Conservation (phyloP, 2,113 vertebrate genomes). For the Eurystomus gularis region DNA sequence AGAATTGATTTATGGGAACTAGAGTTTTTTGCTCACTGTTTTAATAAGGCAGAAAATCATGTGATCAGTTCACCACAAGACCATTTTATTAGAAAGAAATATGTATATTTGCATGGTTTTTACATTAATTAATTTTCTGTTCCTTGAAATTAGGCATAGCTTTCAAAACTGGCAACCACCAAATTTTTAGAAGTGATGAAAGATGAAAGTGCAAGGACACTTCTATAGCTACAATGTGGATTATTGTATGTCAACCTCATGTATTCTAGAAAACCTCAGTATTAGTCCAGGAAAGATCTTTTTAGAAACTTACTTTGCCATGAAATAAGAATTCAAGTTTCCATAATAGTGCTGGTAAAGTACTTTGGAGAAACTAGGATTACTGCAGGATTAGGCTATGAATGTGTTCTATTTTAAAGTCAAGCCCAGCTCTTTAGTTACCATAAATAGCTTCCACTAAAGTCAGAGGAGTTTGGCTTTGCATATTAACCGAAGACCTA, state of each 20-base stretch:
- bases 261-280: background rate
- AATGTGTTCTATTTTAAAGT: background rate
- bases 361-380: background rate
- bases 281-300: background rate
- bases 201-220: background rate
- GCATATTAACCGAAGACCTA: background rate
- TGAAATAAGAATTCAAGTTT: background rate
- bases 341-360: background rate
- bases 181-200: background rate
- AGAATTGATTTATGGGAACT: no score
- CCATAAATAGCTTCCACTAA: background rate
- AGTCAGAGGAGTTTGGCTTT: background rate
- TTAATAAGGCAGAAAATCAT: no score
- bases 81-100: background rate
- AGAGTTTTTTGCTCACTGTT: no score
- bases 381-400: background rate
- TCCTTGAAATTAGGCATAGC: no score
- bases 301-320: background rate
- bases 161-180: background rate
- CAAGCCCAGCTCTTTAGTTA: background rate
- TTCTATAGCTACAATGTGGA: background rate
- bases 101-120: background rate
- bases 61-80: no score
- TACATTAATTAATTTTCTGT: background rate
- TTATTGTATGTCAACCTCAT: background rate